Evolutionary conservation across 2,888 invertebrate genomes (phyloP).

Genomic region (Cantharis nigra): DNA sequence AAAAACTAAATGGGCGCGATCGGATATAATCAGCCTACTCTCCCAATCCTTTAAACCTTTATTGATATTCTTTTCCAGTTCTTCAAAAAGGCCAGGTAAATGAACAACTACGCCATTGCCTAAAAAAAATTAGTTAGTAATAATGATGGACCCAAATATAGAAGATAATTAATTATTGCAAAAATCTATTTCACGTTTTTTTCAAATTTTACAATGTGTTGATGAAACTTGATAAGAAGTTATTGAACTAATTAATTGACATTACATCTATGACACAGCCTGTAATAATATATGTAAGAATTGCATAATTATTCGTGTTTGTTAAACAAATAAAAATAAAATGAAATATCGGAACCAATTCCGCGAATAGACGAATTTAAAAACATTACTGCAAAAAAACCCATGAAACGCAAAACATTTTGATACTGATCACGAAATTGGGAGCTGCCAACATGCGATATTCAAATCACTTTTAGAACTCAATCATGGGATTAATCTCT

Average conservation of each 20-base stretch:
- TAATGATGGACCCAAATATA: too few species aligned
- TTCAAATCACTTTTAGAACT: too few species aligned
- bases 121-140: slow-evolving; percentile 52
- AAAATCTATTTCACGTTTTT: too few species aligned
- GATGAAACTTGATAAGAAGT: neutral
- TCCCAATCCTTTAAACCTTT: slow-evolving; percentile 86
- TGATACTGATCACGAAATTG: too few species aligned
- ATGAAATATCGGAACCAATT: too few species aligned
- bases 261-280: neutral
- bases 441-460: too few species aligned
- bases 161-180: too few species aligned
- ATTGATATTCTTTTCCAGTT: slow-evolving; percentile 87
- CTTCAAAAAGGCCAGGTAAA: slow-evolving; percentile 92
- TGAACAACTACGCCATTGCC: slow-evolving; percentile 99
- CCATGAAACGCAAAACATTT: too few species aligned
- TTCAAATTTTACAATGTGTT: neutral
- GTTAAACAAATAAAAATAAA: neutral
- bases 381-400: too few species aligned
- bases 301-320: neutral
- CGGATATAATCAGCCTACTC: slow-evolving; percentile 87
- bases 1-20: slow-evolving; percentile 93
- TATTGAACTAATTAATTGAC: neutral
- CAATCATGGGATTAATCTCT: too few species aligned
- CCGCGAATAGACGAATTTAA: too few species aligned
- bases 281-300: neutral